phyloP scores from a whole-genome alignment of 2,113 vertebrate species.

The Tautogolabrus adspersus region DNA sequence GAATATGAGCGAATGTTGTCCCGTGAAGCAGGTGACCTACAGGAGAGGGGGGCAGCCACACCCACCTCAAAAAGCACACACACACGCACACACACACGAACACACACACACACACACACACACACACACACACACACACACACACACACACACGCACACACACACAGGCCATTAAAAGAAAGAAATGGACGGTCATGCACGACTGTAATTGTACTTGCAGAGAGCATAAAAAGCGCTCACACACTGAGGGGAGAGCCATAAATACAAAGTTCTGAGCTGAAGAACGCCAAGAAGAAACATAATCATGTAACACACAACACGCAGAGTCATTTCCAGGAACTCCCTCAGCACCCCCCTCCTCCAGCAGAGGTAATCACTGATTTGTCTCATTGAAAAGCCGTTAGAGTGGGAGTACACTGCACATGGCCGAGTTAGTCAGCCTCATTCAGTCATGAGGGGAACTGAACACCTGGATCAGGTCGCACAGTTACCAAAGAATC shows the following conservation, averaged over 20 bases:
- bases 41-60: conserved; percentile 56
- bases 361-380: conserved; percentile 33
- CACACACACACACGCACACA: no score
- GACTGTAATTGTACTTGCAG: conserved; percentile 33
- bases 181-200: conserved; percentile 49
- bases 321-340: conserved; percentile 56
- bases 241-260: no score
- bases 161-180: conserved; percentile 47
- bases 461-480: conserved; percentile 43
- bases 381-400: conserved; percentile 46
- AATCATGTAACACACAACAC: conserved; percentile 38
- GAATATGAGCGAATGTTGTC: conserved; percentile 74
- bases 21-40: conserved; percentile 78
- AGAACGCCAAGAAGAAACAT: conserved; percentile 1
- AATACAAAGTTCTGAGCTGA: no score
- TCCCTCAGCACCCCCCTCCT: conserved; percentile 26
- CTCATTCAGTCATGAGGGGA: no score
- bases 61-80: conserved; percentile 31
- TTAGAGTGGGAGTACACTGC: conserved; percentile 17
- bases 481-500: not conserved
- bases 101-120: no score
- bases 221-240: no score
- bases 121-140: no score
- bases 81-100: no score
- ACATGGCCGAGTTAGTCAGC: no score